A percentile compares a stretch with the other conserved stretches of the same genome.
These are phyloP conservation scores for Meandrusa payeni DNA, from an alignment of 2,888 invertebrate genomes.

Conservation along the genomic window DNA sequence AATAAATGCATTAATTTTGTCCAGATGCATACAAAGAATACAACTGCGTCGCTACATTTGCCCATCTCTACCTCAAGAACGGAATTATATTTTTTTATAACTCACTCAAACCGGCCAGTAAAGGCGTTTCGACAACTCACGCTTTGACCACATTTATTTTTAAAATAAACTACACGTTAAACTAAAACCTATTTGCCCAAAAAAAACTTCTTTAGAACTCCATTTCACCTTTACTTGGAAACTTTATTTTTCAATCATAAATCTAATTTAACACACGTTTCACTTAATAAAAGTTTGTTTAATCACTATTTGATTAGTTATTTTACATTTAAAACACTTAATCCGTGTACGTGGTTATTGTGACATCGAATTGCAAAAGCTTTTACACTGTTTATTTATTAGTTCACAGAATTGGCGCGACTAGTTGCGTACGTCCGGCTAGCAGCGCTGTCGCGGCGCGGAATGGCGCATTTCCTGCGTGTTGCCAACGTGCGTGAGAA, in stretches of 20 bases:
- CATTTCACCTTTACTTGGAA: too few species aligned
- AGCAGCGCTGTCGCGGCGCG: slow-evolving; percentile 9
- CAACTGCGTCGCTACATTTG: slow-evolving; percentile 13
- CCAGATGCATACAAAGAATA: neutral
- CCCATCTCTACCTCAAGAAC: slow-evolving; percentile 6
- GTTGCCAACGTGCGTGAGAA: slow-evolving; percentile 19
- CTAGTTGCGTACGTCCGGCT: neutral
- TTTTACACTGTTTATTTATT: slow-evolving; percentile 15
- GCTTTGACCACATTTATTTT: neutral
- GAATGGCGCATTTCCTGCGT: slow-evolving; percentile 20
- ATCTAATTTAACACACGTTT: slow-evolving; percentile 5
- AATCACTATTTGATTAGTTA: too few species aligned
- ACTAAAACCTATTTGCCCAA: too few species aligned
- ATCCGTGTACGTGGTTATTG: neutral
- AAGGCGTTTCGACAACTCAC: neutral
- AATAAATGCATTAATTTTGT: too few species aligned
- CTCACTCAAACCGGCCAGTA: slow-evolving; percentile 9
- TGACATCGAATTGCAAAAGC: neutral
- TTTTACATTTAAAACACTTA: neutral
- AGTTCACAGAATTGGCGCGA: neutral
- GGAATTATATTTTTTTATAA: slow-evolving; percentile 2
- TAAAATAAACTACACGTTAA: too few species aligned
- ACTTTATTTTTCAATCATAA: slow-evolving; percentile 6
- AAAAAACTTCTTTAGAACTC: too few species aligned
- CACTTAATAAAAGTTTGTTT: neutral